These are phyloP conservation scores for Mesembrinibis cayennensis DNA, from an alignment of 2,113 vertebrate species.

Conservation along the genomic window DNA sequence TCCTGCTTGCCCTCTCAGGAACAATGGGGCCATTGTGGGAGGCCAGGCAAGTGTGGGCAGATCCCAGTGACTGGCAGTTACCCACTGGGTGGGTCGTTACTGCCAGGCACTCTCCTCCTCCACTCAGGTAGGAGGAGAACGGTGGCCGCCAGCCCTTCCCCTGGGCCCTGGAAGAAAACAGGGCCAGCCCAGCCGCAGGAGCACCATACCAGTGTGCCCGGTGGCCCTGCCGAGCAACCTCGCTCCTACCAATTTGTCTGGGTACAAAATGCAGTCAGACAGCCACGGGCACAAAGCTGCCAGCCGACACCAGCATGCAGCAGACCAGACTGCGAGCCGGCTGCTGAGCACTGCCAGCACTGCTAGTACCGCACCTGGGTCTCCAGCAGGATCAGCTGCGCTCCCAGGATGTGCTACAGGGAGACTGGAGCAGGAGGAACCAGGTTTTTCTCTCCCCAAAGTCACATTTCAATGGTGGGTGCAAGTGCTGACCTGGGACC, in stretches of 20 bases:
- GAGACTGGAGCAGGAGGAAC: neutral
- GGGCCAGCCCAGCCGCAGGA: neutral
- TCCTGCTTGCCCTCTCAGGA: slow-evolving; percentile 71
- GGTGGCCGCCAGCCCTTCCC: neutral
- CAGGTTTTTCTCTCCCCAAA: neutral
- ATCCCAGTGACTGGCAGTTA: slow-evolving; percentile 51
- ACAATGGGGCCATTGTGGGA: slow-evolving; percentile 76
- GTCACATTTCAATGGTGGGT: neutral
- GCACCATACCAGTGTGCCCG: rapidly evolving
- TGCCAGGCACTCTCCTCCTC: neutral
- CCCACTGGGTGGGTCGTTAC: neutral
- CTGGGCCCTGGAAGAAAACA: neutral
- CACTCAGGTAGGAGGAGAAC: slow-evolving; percentile 47
- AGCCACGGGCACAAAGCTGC: neutral
- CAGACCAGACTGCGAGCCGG: neutral
- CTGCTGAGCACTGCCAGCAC: neutral
- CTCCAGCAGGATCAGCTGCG: neutral
- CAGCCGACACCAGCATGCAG: neutral
- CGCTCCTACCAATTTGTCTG: neutral
- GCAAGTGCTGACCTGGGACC: neutral
- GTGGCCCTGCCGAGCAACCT: neutral
- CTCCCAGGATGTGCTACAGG: rapidly evolving
- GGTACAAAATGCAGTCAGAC: neutral
- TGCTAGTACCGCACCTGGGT: neutral
- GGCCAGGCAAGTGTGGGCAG: slow-evolving; percentile 63